Evolutionary conservation across 2,888 invertebrate genomes (phyloP).

Genomic region (Nephrotoma appendiculata): DNA sequence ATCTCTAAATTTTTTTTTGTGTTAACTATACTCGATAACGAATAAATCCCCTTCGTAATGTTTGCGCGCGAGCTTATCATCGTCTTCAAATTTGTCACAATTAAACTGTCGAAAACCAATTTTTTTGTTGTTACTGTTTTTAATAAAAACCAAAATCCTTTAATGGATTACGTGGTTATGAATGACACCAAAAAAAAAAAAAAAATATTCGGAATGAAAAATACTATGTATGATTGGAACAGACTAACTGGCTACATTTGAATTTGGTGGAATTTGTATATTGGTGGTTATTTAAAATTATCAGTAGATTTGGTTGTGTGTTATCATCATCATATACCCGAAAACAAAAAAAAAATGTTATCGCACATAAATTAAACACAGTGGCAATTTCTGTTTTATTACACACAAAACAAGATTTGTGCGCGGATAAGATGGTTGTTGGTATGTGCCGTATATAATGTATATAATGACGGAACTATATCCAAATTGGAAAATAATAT

Average conservation of each 20-base stretch:
- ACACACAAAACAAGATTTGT: background rate
- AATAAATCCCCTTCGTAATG: background rate
- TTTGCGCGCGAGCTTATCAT: constrained; percentile 1
- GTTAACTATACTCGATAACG: background rate
- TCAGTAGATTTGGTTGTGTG: background rate
- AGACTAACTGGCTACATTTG: background rate
- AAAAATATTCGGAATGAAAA: too few species aligned
- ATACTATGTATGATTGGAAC: background rate
- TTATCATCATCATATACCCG: background rate
- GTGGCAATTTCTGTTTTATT: background rate
- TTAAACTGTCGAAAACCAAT: background rate
- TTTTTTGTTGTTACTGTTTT: background rate
- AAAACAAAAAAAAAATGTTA: background rate
- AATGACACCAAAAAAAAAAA: background rate
- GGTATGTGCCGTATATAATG: too few species aligned
- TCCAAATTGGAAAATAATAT: background rate
- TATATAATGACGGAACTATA: background rate
- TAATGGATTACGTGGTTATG: background rate
- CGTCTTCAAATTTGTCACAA: constrained; percentile 2
- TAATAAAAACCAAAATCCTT: background rate
- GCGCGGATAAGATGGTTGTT: background rate
- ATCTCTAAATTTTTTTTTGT: background rate
- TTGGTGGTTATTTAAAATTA: background rate
- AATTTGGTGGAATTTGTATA: background rate
- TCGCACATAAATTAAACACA: background rate